Conservation (phyloP, 2,113 vertebrate species). For the Perca flavescens region DNA sequence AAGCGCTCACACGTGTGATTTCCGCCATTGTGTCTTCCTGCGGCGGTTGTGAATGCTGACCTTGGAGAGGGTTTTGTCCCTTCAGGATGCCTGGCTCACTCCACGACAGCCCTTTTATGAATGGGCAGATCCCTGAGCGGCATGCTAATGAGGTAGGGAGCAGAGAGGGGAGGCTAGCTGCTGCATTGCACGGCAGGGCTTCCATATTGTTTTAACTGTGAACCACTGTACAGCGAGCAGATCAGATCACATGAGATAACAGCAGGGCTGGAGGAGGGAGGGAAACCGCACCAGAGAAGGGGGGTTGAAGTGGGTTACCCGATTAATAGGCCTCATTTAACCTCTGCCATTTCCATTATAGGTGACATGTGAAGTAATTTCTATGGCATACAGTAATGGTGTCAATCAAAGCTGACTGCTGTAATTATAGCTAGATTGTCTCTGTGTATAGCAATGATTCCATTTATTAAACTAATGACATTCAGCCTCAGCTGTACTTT, state of each 20-base stretch:
- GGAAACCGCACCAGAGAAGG: background rate
- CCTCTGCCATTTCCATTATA: constrained; percentile 50
- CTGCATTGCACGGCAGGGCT: constrained; percentile 54
- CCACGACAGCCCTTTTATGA: constrained; percentile 72
- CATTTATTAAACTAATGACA: background rate
- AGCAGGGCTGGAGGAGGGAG: background rate
- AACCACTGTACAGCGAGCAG: constrained; percentile 3
- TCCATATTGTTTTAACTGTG: constrained; percentile 55
- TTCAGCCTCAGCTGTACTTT: background rate
- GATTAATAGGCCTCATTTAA: constrained; percentile 49
- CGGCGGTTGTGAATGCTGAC: constrained; percentile 59
- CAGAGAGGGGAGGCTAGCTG: constrained; percentile 38
- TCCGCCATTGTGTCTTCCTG: constrained; percentile 46
- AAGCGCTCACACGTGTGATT: constrained; percentile 19
- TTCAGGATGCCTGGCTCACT: constrained; percentile 49
- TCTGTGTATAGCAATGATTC: background rate
- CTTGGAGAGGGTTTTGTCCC: constrained; percentile 71
- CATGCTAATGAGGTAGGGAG: constrained; percentile 62
- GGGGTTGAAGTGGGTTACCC: constrained; percentile 46
- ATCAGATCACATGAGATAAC: constrained; percentile 29
- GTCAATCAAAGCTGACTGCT: constrained; percentile 28
- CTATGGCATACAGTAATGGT: constrained; percentile 23
- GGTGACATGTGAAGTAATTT: constrained; percentile 38
- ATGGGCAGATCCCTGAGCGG: constrained; percentile 69
- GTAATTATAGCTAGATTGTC: constrained; percentile 15